phyloP scores from a whole-genome alignment of 2,797 vertebrate genomes.

The Pampus argenteus region DNA sequence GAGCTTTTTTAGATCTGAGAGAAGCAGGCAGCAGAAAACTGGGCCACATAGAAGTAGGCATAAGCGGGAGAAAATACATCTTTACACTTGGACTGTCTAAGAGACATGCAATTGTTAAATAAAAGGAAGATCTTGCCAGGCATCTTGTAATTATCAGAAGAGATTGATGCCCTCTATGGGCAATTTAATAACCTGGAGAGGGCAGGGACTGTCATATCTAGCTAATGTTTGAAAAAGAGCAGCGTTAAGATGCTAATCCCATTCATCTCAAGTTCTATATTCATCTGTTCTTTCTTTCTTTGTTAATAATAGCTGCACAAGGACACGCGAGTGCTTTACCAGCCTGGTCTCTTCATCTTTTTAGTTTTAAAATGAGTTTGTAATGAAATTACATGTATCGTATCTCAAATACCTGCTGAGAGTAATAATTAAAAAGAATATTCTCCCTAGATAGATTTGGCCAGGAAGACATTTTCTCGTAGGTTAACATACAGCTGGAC shows the following conservation, averaged over 20 bases:
- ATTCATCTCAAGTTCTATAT: slow-evolving; percentile 65
- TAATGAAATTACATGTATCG: slow-evolving; percentile 64
- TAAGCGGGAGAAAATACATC: slow-evolving; percentile 56
- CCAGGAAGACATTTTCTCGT: slow-evolving; percentile 3
- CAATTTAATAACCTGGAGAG: slow-evolving; percentile 72
- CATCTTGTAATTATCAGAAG: slow-evolving; percentile 72
- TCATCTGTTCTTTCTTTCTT: slow-evolving; percentile 60
- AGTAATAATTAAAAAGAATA: slow-evolving; percentile 25
- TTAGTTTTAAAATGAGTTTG: slow-evolving; percentile 59
- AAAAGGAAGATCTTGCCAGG: slow-evolving; percentile 67
- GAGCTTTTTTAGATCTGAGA: slow-evolving; percentile 71
- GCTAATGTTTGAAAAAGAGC: slow-evolving; percentile 72
- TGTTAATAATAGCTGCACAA: slow-evolving; percentile 69
- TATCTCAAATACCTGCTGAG: slow-evolving; percentile 62
- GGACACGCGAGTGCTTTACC: slow-evolving; percentile 39
- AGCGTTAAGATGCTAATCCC: slow-evolving; percentile 64
- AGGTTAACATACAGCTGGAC: not conserved
- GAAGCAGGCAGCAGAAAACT: slow-evolving; percentile 64
- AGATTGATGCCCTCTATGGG: slow-evolving; percentile 68
- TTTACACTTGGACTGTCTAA: slow-evolving; percentile 56
- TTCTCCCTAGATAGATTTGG: not conserved
- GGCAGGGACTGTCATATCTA: slow-evolving; percentile 57
- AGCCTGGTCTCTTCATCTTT: slow-evolving; percentile 39
- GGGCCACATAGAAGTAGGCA: slow-evolving; percentile 68
- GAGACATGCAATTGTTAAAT: slow-evolving; percentile 73